Percentiles rank a stretch among this genome's conserved stretches.
These are phyloP conservation scores for Miniopterus natalensis DNA, from an alignment of 2,113 vertebrate species.

Conservation along the genomic window DNA sequence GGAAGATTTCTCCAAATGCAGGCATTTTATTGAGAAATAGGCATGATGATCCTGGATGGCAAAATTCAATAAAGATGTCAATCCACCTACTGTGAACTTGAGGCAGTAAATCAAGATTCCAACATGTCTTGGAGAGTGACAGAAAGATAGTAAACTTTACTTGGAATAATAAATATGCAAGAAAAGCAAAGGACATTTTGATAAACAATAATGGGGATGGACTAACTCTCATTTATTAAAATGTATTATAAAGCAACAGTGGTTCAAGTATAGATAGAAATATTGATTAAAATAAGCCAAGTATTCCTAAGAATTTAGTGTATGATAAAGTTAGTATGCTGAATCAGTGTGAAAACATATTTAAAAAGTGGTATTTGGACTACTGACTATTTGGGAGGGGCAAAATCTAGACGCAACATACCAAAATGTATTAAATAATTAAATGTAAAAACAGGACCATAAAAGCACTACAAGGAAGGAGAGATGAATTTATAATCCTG, in stretches of 20 bases:
- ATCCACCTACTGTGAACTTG: neutral
- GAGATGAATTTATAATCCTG: neutral
- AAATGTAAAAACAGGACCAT: neutral
- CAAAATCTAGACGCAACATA: neutral
- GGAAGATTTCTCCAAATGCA: neutral
- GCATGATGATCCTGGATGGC: neutral
- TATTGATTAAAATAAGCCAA: neutral
- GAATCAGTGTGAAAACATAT: neutral
- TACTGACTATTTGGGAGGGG: neutral
- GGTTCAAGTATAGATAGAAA: neutral
- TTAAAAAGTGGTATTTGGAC: neutral
- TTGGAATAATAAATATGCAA: neutral
- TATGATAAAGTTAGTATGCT: neutral
- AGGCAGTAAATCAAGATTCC: neutral
- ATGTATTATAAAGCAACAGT: neutral
- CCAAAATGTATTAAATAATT: neutral
- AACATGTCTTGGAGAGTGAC: neutral
- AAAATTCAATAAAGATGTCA: neutral
- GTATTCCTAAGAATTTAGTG: neutral
- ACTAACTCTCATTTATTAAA: neutral
- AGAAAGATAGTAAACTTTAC: neutral
- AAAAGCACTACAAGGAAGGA: slow-evolving; percentile 5
- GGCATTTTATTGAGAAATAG: neutral
- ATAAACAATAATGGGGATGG: neutral
- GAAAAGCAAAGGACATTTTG: neutral